Conservation (phyloP, 2,113 vertebrate genomes). For the Oreochromis spilurus region DNA sequence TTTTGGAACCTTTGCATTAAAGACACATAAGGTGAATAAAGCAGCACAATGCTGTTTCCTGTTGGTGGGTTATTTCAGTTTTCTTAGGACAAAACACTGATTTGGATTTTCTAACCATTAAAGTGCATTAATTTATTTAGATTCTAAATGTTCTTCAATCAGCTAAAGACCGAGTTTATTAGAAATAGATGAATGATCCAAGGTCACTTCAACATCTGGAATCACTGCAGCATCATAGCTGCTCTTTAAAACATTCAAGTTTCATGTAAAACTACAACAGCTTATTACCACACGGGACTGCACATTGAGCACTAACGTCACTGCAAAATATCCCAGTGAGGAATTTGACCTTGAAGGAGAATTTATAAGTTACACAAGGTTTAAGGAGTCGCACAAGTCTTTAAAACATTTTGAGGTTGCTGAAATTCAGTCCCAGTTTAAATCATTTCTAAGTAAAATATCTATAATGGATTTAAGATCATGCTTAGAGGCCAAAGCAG, state of each 20-base stretch:
- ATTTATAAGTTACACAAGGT: background rate
- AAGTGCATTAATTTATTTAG: background rate
- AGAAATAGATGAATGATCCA: background rate
- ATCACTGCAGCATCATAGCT: background rate
- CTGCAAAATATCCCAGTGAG: background rate
- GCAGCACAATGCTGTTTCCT: background rate
- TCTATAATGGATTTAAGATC: background rate
- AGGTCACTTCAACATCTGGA: background rate
- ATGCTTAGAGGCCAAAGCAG: background rate
- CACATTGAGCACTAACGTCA: background rate
- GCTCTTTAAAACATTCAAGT: background rate
- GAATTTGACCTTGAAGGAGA: background rate
- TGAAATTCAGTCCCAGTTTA: accelerated
- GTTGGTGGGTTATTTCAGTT: background rate
- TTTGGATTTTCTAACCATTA: background rate
- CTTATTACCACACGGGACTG: accelerated
- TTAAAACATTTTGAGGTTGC: accelerated
- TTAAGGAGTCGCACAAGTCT: background rate
- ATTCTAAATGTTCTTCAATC: background rate
- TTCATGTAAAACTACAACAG: background rate
- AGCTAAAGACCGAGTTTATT: background rate
- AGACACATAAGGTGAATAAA: background rate
- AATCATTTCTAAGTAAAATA: background rate
- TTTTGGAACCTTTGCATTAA: background rate
- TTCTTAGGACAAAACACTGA: background rate